Base-by-base conservation (phyloP, 2,888 invertebrate species). In the Mellilla xanthometata region DNA sequence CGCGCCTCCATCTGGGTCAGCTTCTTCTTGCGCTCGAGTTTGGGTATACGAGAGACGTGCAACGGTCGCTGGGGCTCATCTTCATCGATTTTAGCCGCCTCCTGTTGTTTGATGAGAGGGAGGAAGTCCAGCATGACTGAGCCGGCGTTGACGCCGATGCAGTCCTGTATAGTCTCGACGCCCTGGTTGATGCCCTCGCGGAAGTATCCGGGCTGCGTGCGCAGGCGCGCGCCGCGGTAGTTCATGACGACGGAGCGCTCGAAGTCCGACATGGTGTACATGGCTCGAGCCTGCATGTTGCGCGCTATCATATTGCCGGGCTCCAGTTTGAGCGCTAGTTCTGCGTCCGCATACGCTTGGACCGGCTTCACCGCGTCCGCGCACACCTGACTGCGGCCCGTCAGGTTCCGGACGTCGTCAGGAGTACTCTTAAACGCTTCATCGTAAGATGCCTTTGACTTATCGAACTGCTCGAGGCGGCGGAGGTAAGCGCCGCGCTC, bases 241-340 rank as follows among this genome's bases (percentile, higher is more conserved):
- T 87, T 88, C 76, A 85, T 83, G n/a, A 88, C 82, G 2, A 88
- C 79, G 1, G 86, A 85, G 24, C 79, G 72, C 45, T 89, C 89
- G 47, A 88, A 89, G 54, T 89, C 86, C 0, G 83, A 81, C 84
- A 88, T 82, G 7, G 86, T 82, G 54, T 89, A 88, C 74, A 87
- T 72, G 9, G 88, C 89, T 1, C 84, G 77, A 1, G 86, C 73
- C 56, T 88, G 87, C 86, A 87, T 85, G 52, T 85, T 84, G 11
- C 76, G 72, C 1, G 89, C 88, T 12, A 69, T 77, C 84, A 88
- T 86, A 53, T 85, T 87, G 0, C 49, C 57, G 1, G 89, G 88
- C 51, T 80, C 81, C 7, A 88, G 64, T 52, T 80, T 76, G 15
- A 88, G 77, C 1, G 89, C 89, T 19, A 82, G 56, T 52, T 88